These are phyloP conservation scores for Hypomesus transpacificus DNA, from an alignment of 2,113 vertebrate genomes.

Conservation along the genomic window DNA sequence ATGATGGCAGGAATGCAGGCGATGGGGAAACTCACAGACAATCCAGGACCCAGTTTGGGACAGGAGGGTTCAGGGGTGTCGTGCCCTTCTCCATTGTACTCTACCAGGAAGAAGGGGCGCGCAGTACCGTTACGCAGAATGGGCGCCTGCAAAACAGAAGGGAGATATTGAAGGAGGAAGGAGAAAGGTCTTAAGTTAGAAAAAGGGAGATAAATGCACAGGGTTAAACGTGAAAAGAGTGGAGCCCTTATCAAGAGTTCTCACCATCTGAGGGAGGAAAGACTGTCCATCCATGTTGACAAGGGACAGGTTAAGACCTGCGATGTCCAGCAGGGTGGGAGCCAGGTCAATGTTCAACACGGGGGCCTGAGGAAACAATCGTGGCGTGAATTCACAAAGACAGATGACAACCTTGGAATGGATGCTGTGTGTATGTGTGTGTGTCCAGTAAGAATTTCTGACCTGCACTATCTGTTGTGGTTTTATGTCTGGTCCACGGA, in stretches of 20 bases:
- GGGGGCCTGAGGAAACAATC: conserved; percentile 54
- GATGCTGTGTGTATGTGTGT: neutral
- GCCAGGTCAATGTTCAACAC: conserved; percentile 75
- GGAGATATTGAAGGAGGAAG: neutral
- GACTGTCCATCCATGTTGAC: conserved; percentile 74
- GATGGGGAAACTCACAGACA: conserved; percentile 62
- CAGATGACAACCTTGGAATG: neutral
- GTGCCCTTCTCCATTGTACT: conserved; percentile 73
- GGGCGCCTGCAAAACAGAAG: conserved; percentile 53
- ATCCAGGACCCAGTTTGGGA: conserved; percentile 71
- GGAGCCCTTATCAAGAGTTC: conserved; percentile 13
- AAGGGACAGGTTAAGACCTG: conserved; percentile 61
- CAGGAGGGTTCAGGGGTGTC: conserved; percentile 60
- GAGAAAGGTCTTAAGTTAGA: neutral
- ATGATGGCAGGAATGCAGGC: neutral
- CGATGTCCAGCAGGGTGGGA: conserved; percentile 75
- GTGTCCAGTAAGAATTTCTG: neutral
- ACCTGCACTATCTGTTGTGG: conserved; percentile 70
- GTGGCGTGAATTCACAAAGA: neutral
- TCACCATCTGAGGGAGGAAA: conserved; percentile 74
- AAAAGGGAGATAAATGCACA: neutral
- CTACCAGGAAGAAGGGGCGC: conserved; percentile 71
- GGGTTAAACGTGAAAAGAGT: neutral
- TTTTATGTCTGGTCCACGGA: conserved; percentile 74
- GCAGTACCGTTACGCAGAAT: conserved; percentile 61